phyloP scores from a whole-genome alignment of 2,888 invertebrate species.

The Plusia festucae region DNA sequence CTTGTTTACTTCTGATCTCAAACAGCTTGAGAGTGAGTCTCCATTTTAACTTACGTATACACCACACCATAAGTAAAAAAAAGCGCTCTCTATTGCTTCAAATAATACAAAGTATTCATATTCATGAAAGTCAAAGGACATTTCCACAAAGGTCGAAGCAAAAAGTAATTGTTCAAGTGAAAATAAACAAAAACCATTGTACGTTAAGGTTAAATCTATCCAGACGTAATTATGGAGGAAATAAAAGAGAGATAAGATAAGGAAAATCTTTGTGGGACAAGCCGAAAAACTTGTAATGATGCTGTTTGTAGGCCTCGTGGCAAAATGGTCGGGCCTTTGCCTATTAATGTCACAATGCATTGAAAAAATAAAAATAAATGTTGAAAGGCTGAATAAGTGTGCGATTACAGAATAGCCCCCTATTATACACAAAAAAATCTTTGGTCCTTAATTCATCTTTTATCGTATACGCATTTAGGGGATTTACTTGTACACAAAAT shows the following conservation, averaged over 20 bases:
- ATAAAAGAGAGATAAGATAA: slow-evolving; percentile 53
- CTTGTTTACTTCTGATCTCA: too few relatives aligned
- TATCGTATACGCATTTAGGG: too few relatives aligned
- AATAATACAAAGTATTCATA: slow-evolving; percentile 1
- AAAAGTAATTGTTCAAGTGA: slow-evolving; percentile 56
- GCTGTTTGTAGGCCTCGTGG: slow-evolving; percentile 38
- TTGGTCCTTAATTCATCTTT: too few relatives aligned
- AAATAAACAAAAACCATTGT: slow-evolving; percentile 58
- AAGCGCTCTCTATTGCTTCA: too few relatives aligned
- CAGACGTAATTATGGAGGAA: slow-evolving; percentile 54
- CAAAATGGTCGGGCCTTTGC: slow-evolving; percentile 37
- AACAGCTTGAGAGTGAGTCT: too few relatives aligned
- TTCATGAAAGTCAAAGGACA: slow-evolving; percentile 9
- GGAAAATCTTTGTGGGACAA: slow-evolving; percentile 56
- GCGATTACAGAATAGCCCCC: not conserved
- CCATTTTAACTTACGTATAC: too few relatives aligned
- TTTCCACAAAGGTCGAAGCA: slow-evolving; percentile 31
- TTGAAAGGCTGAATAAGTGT: not conserved
- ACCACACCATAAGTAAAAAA: too few relatives aligned
- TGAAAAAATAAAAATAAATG: not conserved
- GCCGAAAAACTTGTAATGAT: slow-evolving; percentile 58
- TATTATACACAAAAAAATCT: too few relatives aligned
- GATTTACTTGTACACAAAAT: not conserved
- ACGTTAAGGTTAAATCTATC: slow-evolving; percentile 54
- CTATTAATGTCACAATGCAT: slow-evolving; percentile 30